phyloP scores from a whole-genome alignment of 2,888 invertebrate genomes.

The Actias luna region DNA sequence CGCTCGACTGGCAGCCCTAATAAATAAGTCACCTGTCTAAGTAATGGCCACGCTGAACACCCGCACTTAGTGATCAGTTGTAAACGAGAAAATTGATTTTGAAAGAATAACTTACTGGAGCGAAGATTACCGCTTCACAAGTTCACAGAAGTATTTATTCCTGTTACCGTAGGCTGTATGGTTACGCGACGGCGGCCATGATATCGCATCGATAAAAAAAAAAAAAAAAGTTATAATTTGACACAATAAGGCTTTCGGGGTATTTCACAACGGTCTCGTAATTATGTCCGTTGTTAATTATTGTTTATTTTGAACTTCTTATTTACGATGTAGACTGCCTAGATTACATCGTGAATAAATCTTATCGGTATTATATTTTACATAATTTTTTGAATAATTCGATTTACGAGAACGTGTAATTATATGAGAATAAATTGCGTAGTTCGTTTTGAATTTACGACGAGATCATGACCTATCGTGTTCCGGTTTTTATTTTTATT shows the following conservation, averaged over 20 bases:
- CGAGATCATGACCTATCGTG: too few relatives aligned
- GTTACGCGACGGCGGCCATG: background rate
- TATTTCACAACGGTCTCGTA: background rate
- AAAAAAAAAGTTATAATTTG: background rate
- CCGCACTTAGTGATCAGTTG: constrained; percentile 64
- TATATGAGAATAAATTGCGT: too few relatives aligned
- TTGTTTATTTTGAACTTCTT: background rate
- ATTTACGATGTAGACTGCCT: background rate
- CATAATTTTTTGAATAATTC: too few relatives aligned
- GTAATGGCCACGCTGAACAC: constrained; percentile 60
- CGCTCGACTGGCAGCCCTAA: constrained; percentile 41
- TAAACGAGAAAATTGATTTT: constrained; percentile 80
- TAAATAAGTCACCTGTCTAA: constrained; percentile 40
- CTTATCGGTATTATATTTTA: background rate
- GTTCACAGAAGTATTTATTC: constrained; percentile 66
- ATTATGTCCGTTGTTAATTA: background rate
- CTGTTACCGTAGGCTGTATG: constrained; percentile 35
- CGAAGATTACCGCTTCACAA: constrained; percentile 45
- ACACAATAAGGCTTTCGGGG: background rate
- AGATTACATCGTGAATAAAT: background rate
- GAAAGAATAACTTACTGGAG: constrained; percentile 58
- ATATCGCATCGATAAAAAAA: constrained; percentile 5
- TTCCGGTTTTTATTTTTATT: too few relatives aligned
- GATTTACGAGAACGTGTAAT: too few relatives aligned
- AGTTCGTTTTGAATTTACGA: too few relatives aligned